Base-by-base conservation (phyloP, 2,113 vertebrate species). In the Caracal caracal region DNA sequence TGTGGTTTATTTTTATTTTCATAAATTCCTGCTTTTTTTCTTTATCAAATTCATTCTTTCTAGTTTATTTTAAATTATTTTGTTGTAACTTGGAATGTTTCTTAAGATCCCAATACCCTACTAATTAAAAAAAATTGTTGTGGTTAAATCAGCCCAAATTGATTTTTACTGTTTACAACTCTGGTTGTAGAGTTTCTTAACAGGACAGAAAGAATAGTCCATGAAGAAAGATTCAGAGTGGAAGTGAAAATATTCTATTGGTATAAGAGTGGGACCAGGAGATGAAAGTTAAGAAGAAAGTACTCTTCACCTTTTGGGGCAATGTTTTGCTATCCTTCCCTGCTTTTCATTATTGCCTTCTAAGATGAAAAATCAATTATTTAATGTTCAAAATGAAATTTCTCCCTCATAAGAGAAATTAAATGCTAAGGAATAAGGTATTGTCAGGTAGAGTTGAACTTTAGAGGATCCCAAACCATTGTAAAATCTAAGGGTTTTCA, bases 341-440 rank as follows among this genome's bases (percentile, higher is more conserved):
- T 78, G 71, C 49, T 30, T 11, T 61, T 78, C 49, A 56, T 66
- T 68, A n/a, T 78, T 73, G 2, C 15, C 37, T 17, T 22, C 20
- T 30, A 80, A 75, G 59, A 28, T 79, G 40, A 51, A 71, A 81
- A 94, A 26, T 73, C 13, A 94, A 75, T 30, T 33, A 63, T 33
- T 51, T 61, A 94, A 53, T 65, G 33, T 88, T 61, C 82, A 88
- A 88, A 51, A 94, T 88, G 49, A 86, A 86, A 86, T 33, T 65
- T 80, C 49, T 88, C 40, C 22, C 26, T 35, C 35, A 82, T 30
- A 65, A 53, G n/a, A 75, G 66, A 89, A 82, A 65, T 53, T 75
- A 65, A 82, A 73, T 88, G 33, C 13, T 89, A 89, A 88, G 66
- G 28, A 88, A 28, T 79, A 63, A 92, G 43, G n/a, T 12, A 56